Base-by-base conservation (phyloP, 1,140 invertebrate species). In the Zaprionus lachaisei region DNA sequence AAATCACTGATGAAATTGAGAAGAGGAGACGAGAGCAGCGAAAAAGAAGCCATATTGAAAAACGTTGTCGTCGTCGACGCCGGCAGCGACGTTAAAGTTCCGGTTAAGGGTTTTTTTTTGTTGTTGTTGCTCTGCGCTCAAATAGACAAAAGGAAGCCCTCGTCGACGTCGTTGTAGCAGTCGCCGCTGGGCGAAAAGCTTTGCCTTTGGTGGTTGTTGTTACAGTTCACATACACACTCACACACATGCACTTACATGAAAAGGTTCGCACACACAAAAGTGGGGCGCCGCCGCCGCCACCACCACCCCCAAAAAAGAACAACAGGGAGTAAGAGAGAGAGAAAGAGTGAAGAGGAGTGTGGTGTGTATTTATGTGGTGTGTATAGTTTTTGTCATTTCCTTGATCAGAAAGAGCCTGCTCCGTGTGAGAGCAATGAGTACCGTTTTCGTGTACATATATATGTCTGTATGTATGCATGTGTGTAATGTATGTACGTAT, bases 71-170 rank as follows among this genome's bases (percentile, higher is more conserved):
- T 51, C 38, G 55, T 44, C 69, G 72, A 65, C 72, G 68, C 77
- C 73, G 67, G 75, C 75, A 78, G 71, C 69, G 62, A 62, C 31
- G 56, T 70, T 69, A 56, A 79, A 76, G 74, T 89, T 89, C 79
- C 79, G 81, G 85, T 81, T 85, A 55, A 79, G 76, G 66, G 81
- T 81, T 75, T 77, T 77, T 77, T 68, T 67, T 67, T 31, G 28
- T 20, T 72, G 12, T 41, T 41, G 12, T 41, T 41, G 17, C 65
- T 22, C 70, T 69, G 62, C 79, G 75, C 64, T 63, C 64, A 73
- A 77, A 77, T 83, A 90, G 85, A 81, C 79, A 81, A 90, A 90
- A 90, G 81, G 85, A 79, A 81, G 82, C 78, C 73, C 74, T 65
- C 38, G 41, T n/a, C 70, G 41, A n/a, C 41, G n/a, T 9, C 41